phyloP scores from a whole-genome alignment of 2,888 invertebrate species.

The Callinectes sapidus region DNA sequence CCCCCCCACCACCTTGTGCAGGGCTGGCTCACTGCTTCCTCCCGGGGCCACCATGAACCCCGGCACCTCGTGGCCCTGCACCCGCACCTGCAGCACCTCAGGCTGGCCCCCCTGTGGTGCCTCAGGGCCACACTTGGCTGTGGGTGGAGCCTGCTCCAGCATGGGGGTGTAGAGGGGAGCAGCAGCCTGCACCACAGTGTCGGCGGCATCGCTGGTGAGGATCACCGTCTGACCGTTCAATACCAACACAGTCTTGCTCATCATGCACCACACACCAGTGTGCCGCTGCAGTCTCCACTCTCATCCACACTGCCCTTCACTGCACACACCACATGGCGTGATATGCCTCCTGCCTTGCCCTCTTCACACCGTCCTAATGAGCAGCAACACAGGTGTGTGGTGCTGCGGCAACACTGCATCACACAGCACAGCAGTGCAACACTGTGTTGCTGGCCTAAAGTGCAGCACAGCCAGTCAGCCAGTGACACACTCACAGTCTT shows the following conservation, averaged over 20 bases:
- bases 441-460: no score
- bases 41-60: conserved; percentile 49
- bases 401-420: no score
- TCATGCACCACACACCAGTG: conserved; percentile 10
- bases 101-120: neutral
- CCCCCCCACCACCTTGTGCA: conserved; percentile 36
- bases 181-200: conserved; percentile 30
- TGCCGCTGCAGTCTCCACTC: neutral
- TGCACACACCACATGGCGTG: neutral
- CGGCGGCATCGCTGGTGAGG: conserved; percentile 48
- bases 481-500: no score
- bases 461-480: no score
- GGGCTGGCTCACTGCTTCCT: neutral
- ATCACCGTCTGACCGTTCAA: conserved; percentile 64
- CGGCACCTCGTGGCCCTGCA: conserved; percentile 51
- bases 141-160: neutral
- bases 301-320: neutral
- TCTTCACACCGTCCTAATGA: no score
- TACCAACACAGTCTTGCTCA: conserved; percentile 58
- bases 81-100: conserved; percentile 49
- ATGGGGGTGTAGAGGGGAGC: neutral
- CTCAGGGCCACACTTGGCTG: neutral
- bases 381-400: no score
- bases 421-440: no score
- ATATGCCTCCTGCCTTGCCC: no score